These are phyloP conservation scores for Otis tarda DNA, from an alignment of 2,113 vertebrate species.

Conservation along the genomic window DNA sequence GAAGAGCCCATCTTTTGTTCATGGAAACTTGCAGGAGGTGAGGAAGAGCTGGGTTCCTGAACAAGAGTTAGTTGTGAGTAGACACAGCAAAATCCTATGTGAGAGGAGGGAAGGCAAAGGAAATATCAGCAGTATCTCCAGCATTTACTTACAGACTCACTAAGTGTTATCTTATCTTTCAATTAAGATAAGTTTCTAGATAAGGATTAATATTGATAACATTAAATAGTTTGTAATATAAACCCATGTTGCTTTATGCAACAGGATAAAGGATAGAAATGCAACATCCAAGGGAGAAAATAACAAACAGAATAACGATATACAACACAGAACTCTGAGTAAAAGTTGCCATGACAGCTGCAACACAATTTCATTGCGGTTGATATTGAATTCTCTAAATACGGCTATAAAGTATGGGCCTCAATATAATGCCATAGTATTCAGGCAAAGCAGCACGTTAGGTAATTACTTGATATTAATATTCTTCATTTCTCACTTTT, in stretches of 20 bases:
- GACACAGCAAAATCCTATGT: background rate
- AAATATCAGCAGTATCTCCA: background rate
- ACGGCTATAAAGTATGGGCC: background rate
- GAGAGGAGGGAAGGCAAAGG: background rate
- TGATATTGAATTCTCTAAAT: background rate
- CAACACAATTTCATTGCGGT: background rate
- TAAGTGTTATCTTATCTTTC: no score
- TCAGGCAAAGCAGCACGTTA: background rate
- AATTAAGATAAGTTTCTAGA: background rate
- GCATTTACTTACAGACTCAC: background rate
- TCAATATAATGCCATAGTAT: background rate
- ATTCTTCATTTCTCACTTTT: background rate
- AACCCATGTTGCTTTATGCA: background rate
- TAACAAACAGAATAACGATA: background rate
- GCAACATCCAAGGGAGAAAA: background rate
- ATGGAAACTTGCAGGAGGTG: background rate
- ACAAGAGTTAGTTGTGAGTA: background rate
- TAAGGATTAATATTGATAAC: background rate
- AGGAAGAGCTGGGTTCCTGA: background rate
- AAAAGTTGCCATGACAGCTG: conserved; percentile 19
- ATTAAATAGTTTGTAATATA: background rate
- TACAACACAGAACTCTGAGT: background rate
- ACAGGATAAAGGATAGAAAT: background rate
- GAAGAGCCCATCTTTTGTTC: background rate
- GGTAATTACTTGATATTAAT: background rate